Evolutionary conservation across 2,797 vertebrate species (phyloP), one percentile per base, ranked within the genome.

Genomic region (Peromyscus attwateri): DNA sequence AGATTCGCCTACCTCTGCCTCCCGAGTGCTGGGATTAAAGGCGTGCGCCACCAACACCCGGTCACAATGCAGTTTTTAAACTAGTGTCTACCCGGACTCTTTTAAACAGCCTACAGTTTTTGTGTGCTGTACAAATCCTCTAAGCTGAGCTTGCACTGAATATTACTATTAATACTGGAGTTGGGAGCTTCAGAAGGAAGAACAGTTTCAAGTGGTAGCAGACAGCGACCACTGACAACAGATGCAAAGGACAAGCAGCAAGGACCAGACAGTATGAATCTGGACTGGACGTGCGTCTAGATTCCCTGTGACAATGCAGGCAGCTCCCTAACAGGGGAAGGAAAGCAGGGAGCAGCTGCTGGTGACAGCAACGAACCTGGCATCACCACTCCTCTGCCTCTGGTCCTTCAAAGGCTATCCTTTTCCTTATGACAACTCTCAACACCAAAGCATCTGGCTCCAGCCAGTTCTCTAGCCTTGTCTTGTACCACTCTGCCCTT

Each of bases 91-190:
- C 21, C 27, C 88, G 6, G 83, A 55, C 64, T 71, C 57, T 73
- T 94, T 80, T 76, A 37, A 80, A 82, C 34, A 84, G 66, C 17
- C 60, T 73, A 75, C 6, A 40, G 55, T 29, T 16, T n/a, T 96
- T 60, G 52, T 95, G 70, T 76, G 76, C 76, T 57, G n/a, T 46
- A 25, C 37, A 89, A 91, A 43, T 83, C 55, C 76, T 62, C 89
- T 79, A 91, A 71, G 49, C 1, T 52, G 40, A 89, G 57, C 29
- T 91, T 70, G 66, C 37, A 66, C 57, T 94, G 60, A 71, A 83
- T 89, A 92, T 84, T 81, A 89, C 17, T 89, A 76, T 83, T 84
- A 93, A 71, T 73, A 52, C 73, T 68, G 40, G 66, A 87, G 37
- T 85, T 83, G 52, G 64, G 57, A 55, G 8, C 16, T 82, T 79